These are phyloP conservation scores for Heliconius himera DNA, from an alignment of 1,140 invertebrate species.

Conservation along the genomic window DNA sequence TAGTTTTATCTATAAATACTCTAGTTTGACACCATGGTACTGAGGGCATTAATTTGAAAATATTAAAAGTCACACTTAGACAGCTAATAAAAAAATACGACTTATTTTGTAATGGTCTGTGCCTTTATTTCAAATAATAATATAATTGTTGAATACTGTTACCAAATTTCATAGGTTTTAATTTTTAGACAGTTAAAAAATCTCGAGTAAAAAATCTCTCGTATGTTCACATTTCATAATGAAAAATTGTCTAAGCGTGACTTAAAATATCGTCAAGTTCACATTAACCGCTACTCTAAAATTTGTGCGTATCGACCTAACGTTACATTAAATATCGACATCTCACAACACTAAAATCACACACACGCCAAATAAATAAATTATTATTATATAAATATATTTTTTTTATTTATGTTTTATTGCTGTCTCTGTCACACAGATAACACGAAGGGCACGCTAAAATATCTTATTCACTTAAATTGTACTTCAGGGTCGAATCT, in stretches of 20 bases:
- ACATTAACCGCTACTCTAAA: constrained; percentile 65
- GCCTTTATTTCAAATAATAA: too few relatives aligned
- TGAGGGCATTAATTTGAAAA: constrained; percentile 33
- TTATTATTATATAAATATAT: constrained; percentile 71
- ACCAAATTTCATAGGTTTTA: background rate
- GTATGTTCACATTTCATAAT: background rate
- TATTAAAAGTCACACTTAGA: constrained; percentile 5
- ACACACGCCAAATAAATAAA: constrained; percentile 57
- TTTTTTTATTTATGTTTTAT: constrained; percentile 66
- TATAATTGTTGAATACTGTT: too few relatives aligned
- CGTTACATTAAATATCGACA: constrained; percentile 57
- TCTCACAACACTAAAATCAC: constrained; percentile 55
- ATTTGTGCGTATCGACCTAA: constrained; percentile 79
- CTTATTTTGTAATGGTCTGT: background rate
- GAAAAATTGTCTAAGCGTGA: constrained; percentile 1
- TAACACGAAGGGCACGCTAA: constrained; percentile 65
- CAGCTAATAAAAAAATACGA: background rate
- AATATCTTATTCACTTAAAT: constrained; percentile 69
- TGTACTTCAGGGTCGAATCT: constrained; percentile 66
- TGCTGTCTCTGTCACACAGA: constrained; percentile 78
- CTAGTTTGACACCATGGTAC: constrained; percentile 67
- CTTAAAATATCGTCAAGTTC: constrained; percentile 27
- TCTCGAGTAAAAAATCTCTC: background rate
- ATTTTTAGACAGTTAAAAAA: background rate
- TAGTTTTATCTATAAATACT: constrained; percentile 52